Evolutionary conservation across 2,113 vertebrate species (phyloP), one percentile per base, ranked within the genome.

Genomic region (Platysteira castanea): DNA sequence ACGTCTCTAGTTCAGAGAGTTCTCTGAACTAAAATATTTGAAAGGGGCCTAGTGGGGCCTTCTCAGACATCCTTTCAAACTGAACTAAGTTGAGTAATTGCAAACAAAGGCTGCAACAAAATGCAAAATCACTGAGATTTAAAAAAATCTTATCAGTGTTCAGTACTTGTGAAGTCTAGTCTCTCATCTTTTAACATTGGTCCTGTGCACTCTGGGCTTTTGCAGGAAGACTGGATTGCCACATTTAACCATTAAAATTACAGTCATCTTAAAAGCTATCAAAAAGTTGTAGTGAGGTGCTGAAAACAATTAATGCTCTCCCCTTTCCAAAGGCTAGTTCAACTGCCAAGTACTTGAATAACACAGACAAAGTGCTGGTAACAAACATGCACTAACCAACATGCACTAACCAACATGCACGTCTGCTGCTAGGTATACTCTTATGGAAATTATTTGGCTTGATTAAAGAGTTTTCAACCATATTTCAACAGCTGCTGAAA

Each of bases 61-160:
- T 85, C 28, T 92, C 39, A 59, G 49, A 56, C 26, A 35, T 56
- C 27, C 31, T 88, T 86, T 89, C 26, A 39, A 77, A 77, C 7
- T 22, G 31, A 87, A 52, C 53, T 73, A 57, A 46, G 7, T 37
- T 49, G 17, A 69, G 22, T 35, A 47, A 61, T 61, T 74, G 49
- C 53, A 75, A 79, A 71, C 27, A 84, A 64, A 90, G 35, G 35
- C 35, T 67, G 39, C 24, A 67, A 54, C 5, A 63, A 76, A 90
- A 61, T n/a, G 46, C 5, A 16, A 49, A 47, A 35, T 31, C 42
- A 5, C 0, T 20, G 35, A 59, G 31, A 56, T 49, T 74, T 59
- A 8, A 6, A 3, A 20, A 68, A 68, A 54, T n/a, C 13, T 52
- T 8, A 30, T 42, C 0, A 1, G 2, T 0, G 1, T 53, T 79